These are phyloP conservation scores for Helicoverpa armigera DNA, from an alignment of 1,140 invertebrate genomes.

Conservation along the genomic window DNA sequence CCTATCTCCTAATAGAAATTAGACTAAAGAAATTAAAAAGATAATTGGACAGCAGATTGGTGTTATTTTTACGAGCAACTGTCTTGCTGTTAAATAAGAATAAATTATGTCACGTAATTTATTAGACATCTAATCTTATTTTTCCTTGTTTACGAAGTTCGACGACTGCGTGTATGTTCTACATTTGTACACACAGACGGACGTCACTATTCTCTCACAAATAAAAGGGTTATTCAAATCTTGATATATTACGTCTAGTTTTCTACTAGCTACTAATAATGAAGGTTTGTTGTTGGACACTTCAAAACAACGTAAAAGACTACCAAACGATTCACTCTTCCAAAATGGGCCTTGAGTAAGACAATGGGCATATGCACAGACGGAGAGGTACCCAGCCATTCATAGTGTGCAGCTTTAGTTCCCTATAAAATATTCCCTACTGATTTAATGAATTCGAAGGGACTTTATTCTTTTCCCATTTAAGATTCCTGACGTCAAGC, in stretches of 20 bases:
- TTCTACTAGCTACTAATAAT: too few species aligned
- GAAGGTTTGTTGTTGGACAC: too few species aligned
- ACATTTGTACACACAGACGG: conserved; percentile 20
- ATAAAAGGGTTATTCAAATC: too few species aligned
- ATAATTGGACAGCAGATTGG: conserved; percentile 24
- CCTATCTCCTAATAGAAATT: conserved; percentile 70
- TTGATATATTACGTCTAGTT: neutral
- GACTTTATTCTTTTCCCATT: conserved; percentile 69
- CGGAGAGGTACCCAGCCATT: conserved; percentile 10
- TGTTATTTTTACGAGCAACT: conserved; percentile 32
- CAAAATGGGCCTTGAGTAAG: neutral
- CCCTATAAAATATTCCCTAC: conserved; percentile 38
- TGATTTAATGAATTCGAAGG: conserved; percentile 56
- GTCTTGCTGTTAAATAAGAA: conserved; percentile 28
- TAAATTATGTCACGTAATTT: conserved; percentile 46
- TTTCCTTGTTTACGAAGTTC: conserved; percentile 35
- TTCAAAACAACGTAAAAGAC: too few species aligned
- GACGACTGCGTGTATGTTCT: conserved; percentile 13
- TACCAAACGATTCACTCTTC: too few species aligned
- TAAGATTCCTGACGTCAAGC: conserved; percentile 81
- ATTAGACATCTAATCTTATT: conserved; percentile 37
- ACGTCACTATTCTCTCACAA: conserved; percentile 2
- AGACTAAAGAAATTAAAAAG: conserved; percentile 50
- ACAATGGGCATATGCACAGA: neutral
- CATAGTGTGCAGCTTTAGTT: conserved; percentile 9